Evolutionary conservation across 2,113 vertebrate genomes (phyloP).

Genomic region (Phalacrocorax pelagicus): DNA sequence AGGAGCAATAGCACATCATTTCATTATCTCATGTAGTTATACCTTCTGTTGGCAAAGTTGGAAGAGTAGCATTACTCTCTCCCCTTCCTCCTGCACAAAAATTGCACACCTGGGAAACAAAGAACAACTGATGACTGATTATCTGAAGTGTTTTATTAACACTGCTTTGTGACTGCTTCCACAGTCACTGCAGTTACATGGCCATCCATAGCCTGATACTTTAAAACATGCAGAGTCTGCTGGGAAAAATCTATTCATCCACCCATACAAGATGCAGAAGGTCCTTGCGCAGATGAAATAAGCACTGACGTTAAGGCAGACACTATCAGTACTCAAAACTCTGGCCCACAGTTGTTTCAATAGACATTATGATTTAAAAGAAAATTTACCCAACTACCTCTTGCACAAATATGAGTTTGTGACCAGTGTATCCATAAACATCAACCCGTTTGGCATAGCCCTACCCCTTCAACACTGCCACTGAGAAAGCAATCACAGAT

Average conservation of each 20-base stretch:
- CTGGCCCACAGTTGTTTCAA: not conserved
- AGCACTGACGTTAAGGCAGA: not conserved
- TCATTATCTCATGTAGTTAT: not conserved
- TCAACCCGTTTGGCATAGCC: not conserved
- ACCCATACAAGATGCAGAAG: not conserved
- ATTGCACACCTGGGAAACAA: not conserved
- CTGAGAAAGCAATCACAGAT: constrained; percentile 22
- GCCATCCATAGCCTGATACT: not conserved
- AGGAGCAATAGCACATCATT: not conserved
- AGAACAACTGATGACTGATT: not conserved
- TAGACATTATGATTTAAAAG: not conserved
- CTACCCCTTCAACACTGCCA: not conserved
- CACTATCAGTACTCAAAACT: not conserved
- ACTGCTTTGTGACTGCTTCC: not conserved
- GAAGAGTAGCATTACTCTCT: not conserved
- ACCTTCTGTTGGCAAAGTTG: not conserved
- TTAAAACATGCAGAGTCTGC: not conserved
- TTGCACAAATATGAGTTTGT: not conserved
- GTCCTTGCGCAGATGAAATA: not conserved
- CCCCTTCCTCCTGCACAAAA: not conserved
- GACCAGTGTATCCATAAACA: not conserved
- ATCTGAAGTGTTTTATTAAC: not conserved
- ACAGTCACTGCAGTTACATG: not conserved
- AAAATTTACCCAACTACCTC: not conserved
- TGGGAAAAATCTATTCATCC: not conserved